Base-by-base conservation (phyloP, 2,113 vertebrate species). In the Natator depressus region DNA sequence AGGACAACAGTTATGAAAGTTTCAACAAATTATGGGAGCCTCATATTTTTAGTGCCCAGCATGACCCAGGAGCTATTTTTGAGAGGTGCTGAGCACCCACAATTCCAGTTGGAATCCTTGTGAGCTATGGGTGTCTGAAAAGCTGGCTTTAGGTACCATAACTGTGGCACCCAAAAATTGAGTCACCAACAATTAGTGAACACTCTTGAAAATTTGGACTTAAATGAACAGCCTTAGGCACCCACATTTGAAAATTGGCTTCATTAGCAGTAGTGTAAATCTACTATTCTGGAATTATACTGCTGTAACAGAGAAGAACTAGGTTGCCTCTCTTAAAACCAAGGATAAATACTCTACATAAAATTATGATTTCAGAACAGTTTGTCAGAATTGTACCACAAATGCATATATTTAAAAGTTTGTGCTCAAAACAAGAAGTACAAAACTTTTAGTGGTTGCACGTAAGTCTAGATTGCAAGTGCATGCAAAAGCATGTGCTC, bases 351-450 rank as follows among this genome's bases (percentile, higher is more conserved):
- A 47, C 2, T 0, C 1, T 12, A 78, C 57, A 79, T 69, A 91
- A 87, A 19, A 90, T 85, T 27, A 46, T 46, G 42, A 47, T 13
- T 84, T 87, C 80, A 69, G 51, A 49, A 81, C 85, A 51, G 1
- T 81, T 65, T 76, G 42, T 59, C 31, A 78, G 24, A 91, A 57
- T 84, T 79, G 82, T 75, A 51, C 4, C 7, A 1, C 35, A 93
- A 89, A 20, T 54, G 27, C 2, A 90, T 91, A 81, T 94, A 90
- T 93, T 92, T 87, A 50, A 65, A 93, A 85, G 13, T 38, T 84
- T 76, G 13, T 20, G 47, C 31, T 7, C 25, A 88, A 91, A 93
- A 91, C 47, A 2, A 12, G 12, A 59, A 46, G 55, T 49, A 16
- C 11, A 82, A 89, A 96, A 76, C 6, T 29, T 16, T 85, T 83